Conservation (phyloP, 1,140 invertebrate species). For the Chrysomallon squamiferum region DNA sequence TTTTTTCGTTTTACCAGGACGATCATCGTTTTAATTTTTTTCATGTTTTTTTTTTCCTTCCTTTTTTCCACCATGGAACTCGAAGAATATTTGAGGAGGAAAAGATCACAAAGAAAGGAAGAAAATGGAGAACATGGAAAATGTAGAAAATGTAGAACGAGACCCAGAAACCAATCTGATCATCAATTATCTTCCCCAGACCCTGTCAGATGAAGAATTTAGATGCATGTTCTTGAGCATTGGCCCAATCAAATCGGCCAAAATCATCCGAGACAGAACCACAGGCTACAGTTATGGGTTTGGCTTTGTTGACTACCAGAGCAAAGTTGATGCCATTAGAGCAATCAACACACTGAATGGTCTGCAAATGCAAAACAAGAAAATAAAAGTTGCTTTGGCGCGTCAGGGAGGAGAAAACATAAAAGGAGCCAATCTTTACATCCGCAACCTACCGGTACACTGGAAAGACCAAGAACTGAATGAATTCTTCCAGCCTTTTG, state of each 20-base stretch:
- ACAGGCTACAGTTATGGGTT: conserved; percentile 96
- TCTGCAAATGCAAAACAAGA: conserved; percentile 84
- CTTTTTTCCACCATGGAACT: conserved; percentile 13
- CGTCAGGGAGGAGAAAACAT: conserved; percentile 89
- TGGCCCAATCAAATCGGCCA: conserved; percentile 77
- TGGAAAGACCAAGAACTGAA: conserved; percentile 75
- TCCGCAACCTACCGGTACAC: conserved; percentile 85
- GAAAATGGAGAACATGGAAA: neutral
- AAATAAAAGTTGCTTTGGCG: conserved; percentile 90
- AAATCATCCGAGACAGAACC: conserved; percentile 79
- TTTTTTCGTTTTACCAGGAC: no score
- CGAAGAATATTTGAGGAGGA: neutral
- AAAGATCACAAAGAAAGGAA: neutral
- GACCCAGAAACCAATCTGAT: conserved; percentile 79
- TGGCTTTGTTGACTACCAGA: conserved; percentile 92
- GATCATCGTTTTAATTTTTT: conserved; percentile 9
- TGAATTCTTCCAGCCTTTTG: conserved; percentile 84
- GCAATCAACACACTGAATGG: conserved; percentile 90
- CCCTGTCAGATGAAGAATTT: conserved; percentile 88
- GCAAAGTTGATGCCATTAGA: conserved; percentile 81
- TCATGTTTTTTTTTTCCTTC: conserved; percentile 20
- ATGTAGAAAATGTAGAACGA: neutral
- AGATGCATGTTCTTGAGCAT: conserved; percentile 86
- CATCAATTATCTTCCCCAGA: conserved; percentile 94
- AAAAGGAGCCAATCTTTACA: conserved; percentile 94